Evolutionary conservation across 2,113 vertebrate species (phyloP), one percentile per base, ranked within the genome.

Genomic region (Cheilinus undulatus): DNA sequence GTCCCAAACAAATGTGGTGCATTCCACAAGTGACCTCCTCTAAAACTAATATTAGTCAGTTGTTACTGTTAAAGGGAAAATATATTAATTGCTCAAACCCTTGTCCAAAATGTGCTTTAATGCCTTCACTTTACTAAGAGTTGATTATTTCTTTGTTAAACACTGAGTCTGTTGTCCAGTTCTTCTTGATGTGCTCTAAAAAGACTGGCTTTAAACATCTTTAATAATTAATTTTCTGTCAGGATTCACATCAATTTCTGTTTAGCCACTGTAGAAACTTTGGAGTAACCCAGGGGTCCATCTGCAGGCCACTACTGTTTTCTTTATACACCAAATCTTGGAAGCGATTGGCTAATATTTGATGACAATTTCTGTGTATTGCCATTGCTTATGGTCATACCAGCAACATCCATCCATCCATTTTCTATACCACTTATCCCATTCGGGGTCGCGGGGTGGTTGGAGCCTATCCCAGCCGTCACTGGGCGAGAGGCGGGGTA

Each of bases 1-100:
- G 36, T 78, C 67, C 36, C 30, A 20, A 14, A 45, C 60, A 82
- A 74, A 56, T 52, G 64, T 56, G 4, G 10, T 9, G 45, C 36
- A 38, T 61, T 15, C 59, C 40, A 52, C 32, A 46, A 64, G 53
- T 65, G 49, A 53, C 69, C 50, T 60, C 62, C 9, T 30, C 23
- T 50, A 30, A 32, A 43, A 43, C 54, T 5, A 24, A 50, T 15
- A 65, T 11, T 7, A 36, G 27, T 70, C 60, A 34, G 6, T 22
- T 45, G 49, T 56, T 20, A 4, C 32, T 54, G 5, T 50, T 52
- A 0, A 4, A 10, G 13, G n/a, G n/a, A n/a, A n/a, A n/a, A n/a
- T n/a, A n/a, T n/a, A 34, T 52, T 14, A 23, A 40, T 28, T 42
- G 6, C 26, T 28, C 5, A 50, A 36, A 23, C 8, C 15, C 28